phyloP scores from a whole-genome alignment of 1,140 invertebrate species.

The Anadara kagoshimensis region DNA sequence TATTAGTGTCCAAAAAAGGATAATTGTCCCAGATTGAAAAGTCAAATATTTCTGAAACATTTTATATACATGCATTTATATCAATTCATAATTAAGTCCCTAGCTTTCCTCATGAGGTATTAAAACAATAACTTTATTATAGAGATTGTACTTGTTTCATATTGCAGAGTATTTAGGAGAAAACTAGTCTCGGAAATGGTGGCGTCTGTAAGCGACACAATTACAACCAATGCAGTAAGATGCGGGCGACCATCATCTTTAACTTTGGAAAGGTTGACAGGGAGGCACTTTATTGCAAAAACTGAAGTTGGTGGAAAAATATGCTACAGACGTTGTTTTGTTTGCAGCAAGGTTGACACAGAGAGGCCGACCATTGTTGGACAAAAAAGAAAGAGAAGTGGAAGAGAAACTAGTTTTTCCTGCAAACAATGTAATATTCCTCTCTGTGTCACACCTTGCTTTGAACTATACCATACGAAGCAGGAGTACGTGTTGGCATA shows the following conservation, averaged over 20 bases:
- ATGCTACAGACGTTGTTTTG: neutral
- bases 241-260: neutral
- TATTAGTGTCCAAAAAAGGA: too few relatives aligned
- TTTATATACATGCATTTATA: neutral
- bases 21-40: too few relatives aligned
- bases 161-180: too few relatives aligned
- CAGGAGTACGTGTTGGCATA: slow-evolving; percentile 8
- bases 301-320: neutral
- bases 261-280: neutral
- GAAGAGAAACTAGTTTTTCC: neutral
- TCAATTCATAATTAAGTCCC: neutral
- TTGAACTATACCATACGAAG: slow-evolving; percentile 1
- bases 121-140: too few relatives aligned
- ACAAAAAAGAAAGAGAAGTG: neutral
- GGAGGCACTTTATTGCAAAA: neutral
- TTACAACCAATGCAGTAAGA: neutral
- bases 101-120: too few relatives aligned
- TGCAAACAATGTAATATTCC: neutral
- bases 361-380: neutral
- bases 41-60: too few relatives aligned
- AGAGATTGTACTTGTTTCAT: too few relatives aligned
- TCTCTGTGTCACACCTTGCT: neutral
- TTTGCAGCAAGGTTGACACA: neutral
- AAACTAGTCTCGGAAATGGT: too few relatives aligned
- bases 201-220: neutral